These are phyloP conservation scores for Tetropium fuscum DNA, from an alignment of 2,888 invertebrate genomes.

Conservation along the genomic window DNA sequence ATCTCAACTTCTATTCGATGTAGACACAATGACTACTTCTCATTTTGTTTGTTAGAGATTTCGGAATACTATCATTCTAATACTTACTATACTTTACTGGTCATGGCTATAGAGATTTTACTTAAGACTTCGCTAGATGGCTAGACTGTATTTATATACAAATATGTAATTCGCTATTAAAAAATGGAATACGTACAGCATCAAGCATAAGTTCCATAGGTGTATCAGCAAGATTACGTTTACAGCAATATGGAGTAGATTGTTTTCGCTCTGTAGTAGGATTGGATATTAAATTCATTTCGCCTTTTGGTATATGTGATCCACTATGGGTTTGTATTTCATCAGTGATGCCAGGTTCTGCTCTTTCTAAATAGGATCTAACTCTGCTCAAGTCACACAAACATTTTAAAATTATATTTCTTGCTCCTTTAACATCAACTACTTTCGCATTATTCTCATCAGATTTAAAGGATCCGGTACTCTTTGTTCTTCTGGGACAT, in stretches of 20 bases:
- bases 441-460: constrained; percentile 29
- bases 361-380: constrained; percentile 31
- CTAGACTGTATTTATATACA: too few species aligned
- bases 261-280: not conserved
- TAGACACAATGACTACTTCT: too few species aligned
- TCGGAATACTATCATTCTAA: too few species aligned
- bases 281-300: not conserved
- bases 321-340: constrained; percentile 9
- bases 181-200: not conserved
- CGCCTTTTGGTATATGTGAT: too few species aligned
- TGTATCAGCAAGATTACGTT: not conserved
- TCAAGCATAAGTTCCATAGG: not conserved
- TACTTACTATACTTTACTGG: too few species aligned
- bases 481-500: constrained; percentile 30
- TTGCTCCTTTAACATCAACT: constrained; percentile 42
- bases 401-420: constrained; percentile 45
- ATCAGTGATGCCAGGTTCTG: constrained; percentile 2
- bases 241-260: not conserved
- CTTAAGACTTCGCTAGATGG: too few species aligned
- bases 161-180: not conserved
- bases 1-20: too few species aligned
- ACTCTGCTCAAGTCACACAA: constrained; percentile 45
- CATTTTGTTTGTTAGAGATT: too few species aligned
- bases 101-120: too few species aligned
- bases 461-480: constrained; percentile 27